These are phyloP conservation scores for Cyprinodon diabolis DNA, from an alignment of 2,797 vertebrate genomes.

Conservation along the genomic window DNA sequence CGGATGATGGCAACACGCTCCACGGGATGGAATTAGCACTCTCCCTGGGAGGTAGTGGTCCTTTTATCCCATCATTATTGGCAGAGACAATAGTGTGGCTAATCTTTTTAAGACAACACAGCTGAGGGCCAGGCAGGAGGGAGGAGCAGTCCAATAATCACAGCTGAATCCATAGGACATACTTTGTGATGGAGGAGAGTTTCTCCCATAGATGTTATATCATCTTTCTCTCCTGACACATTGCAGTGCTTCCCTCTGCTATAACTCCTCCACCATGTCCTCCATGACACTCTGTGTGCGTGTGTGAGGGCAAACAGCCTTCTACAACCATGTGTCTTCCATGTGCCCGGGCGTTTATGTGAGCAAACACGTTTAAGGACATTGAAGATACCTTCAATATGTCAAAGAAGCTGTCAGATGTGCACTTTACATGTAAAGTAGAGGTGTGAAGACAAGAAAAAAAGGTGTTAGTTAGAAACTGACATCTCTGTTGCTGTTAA, in stretches of 20 bases:
- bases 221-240: constrained; percentile 39
- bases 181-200: constrained; percentile 45
- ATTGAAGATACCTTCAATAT: constrained; percentile 30
- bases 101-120: constrained; percentile 73
- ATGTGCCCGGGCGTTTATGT: constrained; percentile 7
- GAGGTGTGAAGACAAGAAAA: constrained; percentile 29
- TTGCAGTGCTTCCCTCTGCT: constrained; percentile 15
- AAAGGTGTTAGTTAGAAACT: constrained; percentile 8
- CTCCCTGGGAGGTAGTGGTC: constrained; percentile 55
- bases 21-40: constrained; percentile 61
- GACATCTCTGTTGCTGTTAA: neutral
- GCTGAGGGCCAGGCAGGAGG: constrained; percentile 46
- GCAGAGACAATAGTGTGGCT: constrained; percentile 69
- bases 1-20: constrained; percentile 61
- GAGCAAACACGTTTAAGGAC: constrained; percentile 18
- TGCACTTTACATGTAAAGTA: constrained; percentile 20
- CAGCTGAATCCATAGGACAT: constrained; percentile 67
- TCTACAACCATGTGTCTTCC: constrained; percentile 8
- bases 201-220: constrained; percentile 61
- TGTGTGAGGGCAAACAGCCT: constrained; percentile 21
- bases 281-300: neutral
- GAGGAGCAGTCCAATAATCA: constrained; percentile 66
- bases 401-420: constrained; percentile 44
- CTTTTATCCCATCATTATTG: constrained; percentile 70
- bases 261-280: constrained; percentile 20